A percentile compares a stretch with the other conserved stretches of the same genome.
These are phyloP conservation scores for Lophius piscatorius DNA, from an alignment of 2,113 vertebrate genomes.

Conservation along the genomic window DNA sequence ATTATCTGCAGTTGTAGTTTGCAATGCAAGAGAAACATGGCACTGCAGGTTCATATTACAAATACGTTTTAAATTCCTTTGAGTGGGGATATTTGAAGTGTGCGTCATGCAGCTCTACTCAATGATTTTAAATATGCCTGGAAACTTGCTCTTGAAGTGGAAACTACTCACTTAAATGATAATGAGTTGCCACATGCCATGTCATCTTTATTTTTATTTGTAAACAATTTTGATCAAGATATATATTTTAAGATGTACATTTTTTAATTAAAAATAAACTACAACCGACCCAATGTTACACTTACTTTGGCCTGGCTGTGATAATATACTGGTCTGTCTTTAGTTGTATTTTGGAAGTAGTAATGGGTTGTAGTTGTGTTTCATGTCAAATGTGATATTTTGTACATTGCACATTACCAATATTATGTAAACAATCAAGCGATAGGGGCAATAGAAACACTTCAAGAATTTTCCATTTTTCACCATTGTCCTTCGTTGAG, in stretches of 20 bases:
- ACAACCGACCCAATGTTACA: neutral
- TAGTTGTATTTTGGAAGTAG: neutral
- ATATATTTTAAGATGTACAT: neutral
- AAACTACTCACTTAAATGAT: slow-evolving; percentile 24
- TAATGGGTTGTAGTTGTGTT: neutral
- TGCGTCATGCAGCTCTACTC: slow-evolving; percentile 39
- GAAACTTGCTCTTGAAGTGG: slow-evolving; percentile 37
- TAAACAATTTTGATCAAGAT: too few relatives aligned
- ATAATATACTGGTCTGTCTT: neutral
- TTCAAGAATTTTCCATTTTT: neutral
- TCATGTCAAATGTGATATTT: slow-evolving; percentile 10
- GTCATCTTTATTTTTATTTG: too few relatives aligned
- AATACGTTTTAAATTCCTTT: slow-evolving; percentile 34
- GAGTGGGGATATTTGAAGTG: slow-evolving; percentile 15
- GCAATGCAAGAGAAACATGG: slow-evolving; percentile 13
- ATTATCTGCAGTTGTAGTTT: slow-evolving; percentile 10
- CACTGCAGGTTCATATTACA: slow-evolving; percentile 13
- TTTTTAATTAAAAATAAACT: neutral
- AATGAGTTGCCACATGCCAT: too few relatives aligned
- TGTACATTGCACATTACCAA: neutral
- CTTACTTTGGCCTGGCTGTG: too few relatives aligned
- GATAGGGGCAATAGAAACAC: slow-evolving; percentile 1
- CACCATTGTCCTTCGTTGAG: slow-evolving; percentile 8
- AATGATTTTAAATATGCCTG: slow-evolving; percentile 36
- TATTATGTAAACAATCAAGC: slow-evolving; percentile 14